Evolutionary conservation across 2,888 invertebrate species (phyloP), one percentile per base, ranked within the genome.

Genomic region (Metellina segmentata): DNA sequence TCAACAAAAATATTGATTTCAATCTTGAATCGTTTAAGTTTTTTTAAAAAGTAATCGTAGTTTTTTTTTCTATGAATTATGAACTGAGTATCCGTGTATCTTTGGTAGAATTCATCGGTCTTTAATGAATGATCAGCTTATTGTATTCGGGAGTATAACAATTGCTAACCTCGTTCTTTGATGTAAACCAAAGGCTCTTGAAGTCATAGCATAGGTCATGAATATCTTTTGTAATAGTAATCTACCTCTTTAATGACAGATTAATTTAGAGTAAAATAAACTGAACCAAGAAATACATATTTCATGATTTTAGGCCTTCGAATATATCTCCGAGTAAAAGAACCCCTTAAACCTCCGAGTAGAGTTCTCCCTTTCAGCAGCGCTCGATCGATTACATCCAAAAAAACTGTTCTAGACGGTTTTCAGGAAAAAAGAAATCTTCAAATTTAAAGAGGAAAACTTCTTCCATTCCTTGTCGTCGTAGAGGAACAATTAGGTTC

Each of bases 401-500:
- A 61, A 61, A 61, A 61, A 61, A 61, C 1, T 61, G 5, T 34
- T 34, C 34, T 34, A 34, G 34, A 4, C 34, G 34, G 34, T 34
- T 16, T 61, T 11, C 61, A 9, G 7, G n/a, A 9, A 75, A 53
- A 61, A 75, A 74, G 51, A 85, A 16, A 9, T 61, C 61, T 61
- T 61, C 61, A 61, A 61, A 61, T 61, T 61, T 61, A 61, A 61
- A 61, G 61, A 61, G 61, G 61, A 61, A 85, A 9, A 34, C n/a
- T 61, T 49, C 74, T 61, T 8, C 34, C 48, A 16, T 34, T 34
- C 34, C 34, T 34, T 34, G 13, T 61, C 61, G 61, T 61, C n/a
- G 52, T 53, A 85, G 75, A 75, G 48, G 48, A 53, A 74, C 85
- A 85, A 85, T 85, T 85, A 85, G 51, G 53, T 85, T 34, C 34